phyloP scores from a whole-genome alignment of 2,888 invertebrate genomes.

The Neelides folsomi region DNA sequence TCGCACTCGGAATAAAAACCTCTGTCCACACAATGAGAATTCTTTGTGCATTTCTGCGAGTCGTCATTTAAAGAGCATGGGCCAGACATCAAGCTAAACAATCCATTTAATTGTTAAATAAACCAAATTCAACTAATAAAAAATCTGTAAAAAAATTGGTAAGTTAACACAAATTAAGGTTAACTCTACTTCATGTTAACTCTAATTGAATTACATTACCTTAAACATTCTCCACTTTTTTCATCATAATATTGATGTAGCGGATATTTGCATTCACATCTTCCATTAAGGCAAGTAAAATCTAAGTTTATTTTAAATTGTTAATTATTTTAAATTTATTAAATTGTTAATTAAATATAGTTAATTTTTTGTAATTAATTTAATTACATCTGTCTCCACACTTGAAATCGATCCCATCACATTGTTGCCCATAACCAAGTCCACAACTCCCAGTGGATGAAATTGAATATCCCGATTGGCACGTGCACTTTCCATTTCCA shows the following conservation, averaged over 20 bases:
- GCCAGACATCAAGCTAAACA: slow-evolving; percentile 17
- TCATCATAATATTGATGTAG: slow-evolving; percentile 26
- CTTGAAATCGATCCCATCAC: slow-evolving; percentile 1
- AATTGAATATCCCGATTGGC: slow-evolving; percentile 15
- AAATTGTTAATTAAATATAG: slow-evolving; percentile 9
- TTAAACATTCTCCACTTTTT: slow-evolving; percentile 20
- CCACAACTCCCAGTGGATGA: slow-evolving; percentile 14
- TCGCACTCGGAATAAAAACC: slow-evolving; percentile 20
- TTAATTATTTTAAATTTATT: too few species aligned
- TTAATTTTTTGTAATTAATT: too few species aligned
- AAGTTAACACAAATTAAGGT: too few species aligned
- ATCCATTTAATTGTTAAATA: background rate
- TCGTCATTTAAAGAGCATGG: slow-evolving; percentile 22
- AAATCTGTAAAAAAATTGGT: too few species aligned
- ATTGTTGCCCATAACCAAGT: slow-evolving; percentile 13
- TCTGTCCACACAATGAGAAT: slow-evolving; percentile 16
- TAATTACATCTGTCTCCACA: too few species aligned
- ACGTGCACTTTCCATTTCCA: slow-evolving; percentile 16
- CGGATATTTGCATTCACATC: slow-evolving; percentile 21
- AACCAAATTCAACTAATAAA: background rate
- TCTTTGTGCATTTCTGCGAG: slow-evolving; percentile 22
- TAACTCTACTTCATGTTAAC: too few species aligned
- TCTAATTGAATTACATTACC: too few species aligned
- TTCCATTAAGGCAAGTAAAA: slow-evolving; percentile 23
- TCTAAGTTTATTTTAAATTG: background rate